These are phyloP conservation scores for Agelastica alni DNA, from an alignment of 2,888 invertebrate genomes.

Conservation along the genomic window DNA sequence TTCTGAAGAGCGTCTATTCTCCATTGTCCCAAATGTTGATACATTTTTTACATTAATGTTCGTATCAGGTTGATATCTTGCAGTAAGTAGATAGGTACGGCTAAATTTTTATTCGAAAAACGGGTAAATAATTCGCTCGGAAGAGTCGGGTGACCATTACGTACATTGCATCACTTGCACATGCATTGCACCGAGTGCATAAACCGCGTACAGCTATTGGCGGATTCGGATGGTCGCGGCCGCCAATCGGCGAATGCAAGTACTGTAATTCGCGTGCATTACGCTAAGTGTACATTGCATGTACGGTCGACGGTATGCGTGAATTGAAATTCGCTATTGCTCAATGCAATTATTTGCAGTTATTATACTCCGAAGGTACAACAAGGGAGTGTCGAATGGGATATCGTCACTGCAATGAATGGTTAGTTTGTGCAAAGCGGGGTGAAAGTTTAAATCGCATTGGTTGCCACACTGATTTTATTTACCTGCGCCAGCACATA, in stretches of 20 bases:
- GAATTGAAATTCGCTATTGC: slow-evolving; percentile 22
- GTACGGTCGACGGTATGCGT: slow-evolving; percentile 23
- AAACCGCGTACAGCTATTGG: slow-evolving; percentile 24
- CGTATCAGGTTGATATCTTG: too few relatives aligned
- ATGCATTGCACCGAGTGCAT: slow-evolving; percentile 31
- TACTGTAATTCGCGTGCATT: slow-evolving; percentile 30
- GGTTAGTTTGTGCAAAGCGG: slow-evolving; percentile 6
- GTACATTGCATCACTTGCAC: slow-evolving; percentile 24
- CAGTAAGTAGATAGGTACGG: too few relatives aligned
- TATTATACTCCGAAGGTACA: slow-evolving; percentile 12
- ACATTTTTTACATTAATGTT: too few relatives aligned
- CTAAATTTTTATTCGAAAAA: too few relatives aligned
- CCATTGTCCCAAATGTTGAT: too few relatives aligned
- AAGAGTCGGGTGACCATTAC: slow-evolving; percentile 31
- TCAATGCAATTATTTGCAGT: slow-evolving; percentile 19
- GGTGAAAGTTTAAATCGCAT: slow-evolving; percentile 12
- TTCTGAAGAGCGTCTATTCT: too few relatives aligned
- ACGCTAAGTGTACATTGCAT: slow-evolving; percentile 23
- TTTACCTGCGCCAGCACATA: too few relatives aligned
- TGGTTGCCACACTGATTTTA: too few relatives aligned
- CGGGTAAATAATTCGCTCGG: too few relatives aligned
- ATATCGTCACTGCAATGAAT: slow-evolving; percentile 7
- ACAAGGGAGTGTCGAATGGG: slow-evolving; percentile 18
- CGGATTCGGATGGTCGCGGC: slow-evolving; percentile 9
- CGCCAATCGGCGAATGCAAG: slow-evolving; percentile 31